Conservation (phyloP, 2,113 vertebrate species). For the Halichoeres trimaculatus region DNA sequence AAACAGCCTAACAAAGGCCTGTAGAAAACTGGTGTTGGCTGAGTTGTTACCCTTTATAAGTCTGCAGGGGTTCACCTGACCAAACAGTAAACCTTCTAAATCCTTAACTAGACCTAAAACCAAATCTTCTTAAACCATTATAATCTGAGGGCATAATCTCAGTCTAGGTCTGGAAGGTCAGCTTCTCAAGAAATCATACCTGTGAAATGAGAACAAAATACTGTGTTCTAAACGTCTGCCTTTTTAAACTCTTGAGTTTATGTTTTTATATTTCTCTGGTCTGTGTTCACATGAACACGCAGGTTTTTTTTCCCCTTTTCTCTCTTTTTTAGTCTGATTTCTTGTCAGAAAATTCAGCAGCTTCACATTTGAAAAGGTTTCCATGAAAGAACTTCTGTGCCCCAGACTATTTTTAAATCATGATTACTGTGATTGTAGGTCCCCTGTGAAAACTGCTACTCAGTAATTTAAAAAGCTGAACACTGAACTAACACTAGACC, state of each 20-base stretch:
- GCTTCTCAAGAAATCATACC: not conserved
- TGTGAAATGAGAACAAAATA: no score
- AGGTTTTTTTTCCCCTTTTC: constrained; percentile 50
- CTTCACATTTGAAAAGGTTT: constrained; percentile 16
- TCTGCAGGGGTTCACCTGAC: constrained; percentile 35
- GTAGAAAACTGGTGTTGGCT: not conserved
- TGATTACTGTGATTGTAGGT: constrained; percentile 8
- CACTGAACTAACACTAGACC: no score
- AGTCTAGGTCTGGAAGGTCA: constrained; percentile 10
- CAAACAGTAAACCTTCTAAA: constrained; percentile 57
- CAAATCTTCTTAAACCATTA: constrained; percentile 67
- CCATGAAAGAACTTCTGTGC: constrained; percentile 24
- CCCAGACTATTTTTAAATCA: constrained; percentile 21
- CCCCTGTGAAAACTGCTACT: not conserved
- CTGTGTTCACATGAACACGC: not conserved
- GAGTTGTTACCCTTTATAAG: not conserved
- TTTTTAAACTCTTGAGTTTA: no score
- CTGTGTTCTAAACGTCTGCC: no score
- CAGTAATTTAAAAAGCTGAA: no score
- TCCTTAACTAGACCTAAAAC: constrained; percentile 55
- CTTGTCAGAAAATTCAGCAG: constrained; percentile 42
- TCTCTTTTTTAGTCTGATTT: no score
- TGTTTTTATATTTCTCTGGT: not conserved
- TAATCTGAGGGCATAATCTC: constrained; percentile 38
- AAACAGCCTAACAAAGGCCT: not conserved